Evolutionary conservation across 2,888 invertebrate species (phyloP).

Genomic region (Melipona bicolor): DNA sequence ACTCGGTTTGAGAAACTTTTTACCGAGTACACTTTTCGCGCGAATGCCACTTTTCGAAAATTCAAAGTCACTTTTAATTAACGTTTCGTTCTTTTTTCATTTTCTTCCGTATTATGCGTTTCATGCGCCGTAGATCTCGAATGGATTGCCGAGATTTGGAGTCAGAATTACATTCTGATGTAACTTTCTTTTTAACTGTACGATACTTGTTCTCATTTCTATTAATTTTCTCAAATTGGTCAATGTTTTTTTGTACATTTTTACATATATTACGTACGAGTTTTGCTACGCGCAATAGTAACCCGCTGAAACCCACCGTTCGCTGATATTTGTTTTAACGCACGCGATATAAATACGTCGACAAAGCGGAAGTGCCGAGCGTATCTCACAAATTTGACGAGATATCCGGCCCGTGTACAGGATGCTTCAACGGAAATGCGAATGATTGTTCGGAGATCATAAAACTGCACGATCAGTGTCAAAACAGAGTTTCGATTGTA

Average conservation of each 20-base stretch:
- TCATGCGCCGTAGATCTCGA: too few relatives aligned
- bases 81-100: not conserved
- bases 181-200: too few relatives aligned
- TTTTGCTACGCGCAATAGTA: not conserved
- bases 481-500: not conserved
- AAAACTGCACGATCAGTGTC: not conserved
- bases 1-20: not conserved
- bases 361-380: not conserved
- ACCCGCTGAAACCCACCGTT: not conserved
- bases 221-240: too few relatives aligned
- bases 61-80: not conserved
- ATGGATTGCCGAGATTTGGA: too few relatives aligned
- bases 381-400: not conserved
- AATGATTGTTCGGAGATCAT: not conserved
- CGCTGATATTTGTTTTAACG: conserved; percentile 12
- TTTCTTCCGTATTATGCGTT: too few relatives aligned
- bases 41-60: not conserved
- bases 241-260: not conserved
- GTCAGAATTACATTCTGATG: too few relatives aligned
- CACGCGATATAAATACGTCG: not conserved
- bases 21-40: not conserved
- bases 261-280: too few relatives aligned
- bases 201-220: too few relatives aligned
- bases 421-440: not conserved
- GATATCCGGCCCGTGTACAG: not conserved